Evolutionary conservation across 2,797 vertebrate species (phyloP), one percentile per base, ranked within the genome.

Genomic region (Cyclura pinguis): DNA sequence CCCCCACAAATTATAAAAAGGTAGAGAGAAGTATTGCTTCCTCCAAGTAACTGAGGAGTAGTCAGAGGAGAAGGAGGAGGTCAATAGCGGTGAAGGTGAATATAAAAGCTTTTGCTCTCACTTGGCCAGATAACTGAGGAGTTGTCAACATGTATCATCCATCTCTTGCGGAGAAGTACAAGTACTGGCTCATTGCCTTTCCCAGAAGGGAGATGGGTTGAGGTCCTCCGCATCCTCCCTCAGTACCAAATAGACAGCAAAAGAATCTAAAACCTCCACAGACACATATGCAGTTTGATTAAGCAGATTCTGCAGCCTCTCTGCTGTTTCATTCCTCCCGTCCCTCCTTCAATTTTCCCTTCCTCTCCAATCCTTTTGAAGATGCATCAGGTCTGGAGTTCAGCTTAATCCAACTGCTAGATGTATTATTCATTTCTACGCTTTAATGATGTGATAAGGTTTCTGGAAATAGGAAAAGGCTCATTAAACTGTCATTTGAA

Each of bases 401-500:
- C 96, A 97, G 94, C 94, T 94, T 96, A 96, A 95, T 95, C 95
- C 97, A 95, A 94, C 95, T 38, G 88, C 98, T 97, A 98, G 98
- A 98, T 98, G 97, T 98, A 98, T 98, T 98, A 98, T 99, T 99
- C 98, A 98, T 98, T 94, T 93, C 92, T 92, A 89, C 0, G 89
- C 97, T 97, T 96, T 98, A 98, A 98, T 98, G 97, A 98, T 97
- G 97, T 95, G 96, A 97, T 98, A 98, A 97, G 97, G 96, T 97
- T 98, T 96, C 96, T 96, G 95, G 97, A 98, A 98, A 98, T 96
- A 97, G 97, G 97, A 98, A 97, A 97, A 98, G 96, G 96, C 97
- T 98, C 97, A 98, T 99, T 98, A 98, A 98, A 97, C 96, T 97
- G 97, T 97, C 97, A 97, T 97, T 98, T 97, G 97, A 97, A 98